phyloP scores from a whole-genome alignment of 2,797 vertebrate genomes.

The Rhodeus uyekii region DNA sequence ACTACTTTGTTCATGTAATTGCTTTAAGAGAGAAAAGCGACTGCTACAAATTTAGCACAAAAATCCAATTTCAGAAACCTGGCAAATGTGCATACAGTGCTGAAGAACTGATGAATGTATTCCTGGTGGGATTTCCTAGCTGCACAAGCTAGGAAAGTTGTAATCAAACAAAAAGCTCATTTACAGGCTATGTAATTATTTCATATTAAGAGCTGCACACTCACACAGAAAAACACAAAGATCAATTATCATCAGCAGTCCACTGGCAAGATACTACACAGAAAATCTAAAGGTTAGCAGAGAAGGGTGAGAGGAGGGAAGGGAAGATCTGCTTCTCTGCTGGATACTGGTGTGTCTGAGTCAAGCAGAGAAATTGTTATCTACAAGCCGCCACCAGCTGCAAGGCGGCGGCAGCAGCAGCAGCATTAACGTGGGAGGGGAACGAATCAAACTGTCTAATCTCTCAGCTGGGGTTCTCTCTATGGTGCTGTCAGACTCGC shows the following conservation, averaged over 20 bases:
- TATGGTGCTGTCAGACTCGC: background rate
- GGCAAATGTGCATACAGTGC: background rate
- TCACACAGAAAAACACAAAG: background rate
- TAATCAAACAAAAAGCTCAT: conserved; percentile 65
- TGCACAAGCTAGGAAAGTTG: conserved; percentile 43
- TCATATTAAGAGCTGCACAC: conserved; percentile 28
- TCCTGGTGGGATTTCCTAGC: conserved; percentile 59
- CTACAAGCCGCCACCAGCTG: conserved; percentile 37
- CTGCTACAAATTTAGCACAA: conserved; percentile 3
- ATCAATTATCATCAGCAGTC: conserved; percentile 38
- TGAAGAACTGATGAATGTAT: conserved; percentile 65
- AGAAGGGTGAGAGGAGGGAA: conserved; percentile 6
- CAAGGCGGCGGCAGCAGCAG: conserved; percentile 33
- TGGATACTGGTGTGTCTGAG: conserved; percentile 18
- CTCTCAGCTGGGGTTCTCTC: conserved; percentile 43
- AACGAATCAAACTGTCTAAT: conserved; percentile 61
- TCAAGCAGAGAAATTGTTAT: conserved; percentile 29
- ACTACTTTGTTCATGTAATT: conserved; percentile 3
- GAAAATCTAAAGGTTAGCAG: conserved; percentile 14
- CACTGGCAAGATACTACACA: conserved; percentile 5
- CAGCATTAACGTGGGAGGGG: conserved; percentile 59
- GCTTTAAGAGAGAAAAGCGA: background rate
- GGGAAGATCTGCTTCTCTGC: conserved; percentile 25
- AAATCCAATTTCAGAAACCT: conserved; percentile 10
- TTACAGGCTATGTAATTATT: conserved; percentile 56